A percentile compares a stretch with the other conserved stretches of the same genome.
These are phyloP conservation scores for Tipula confusa DNA, from an alignment of 2,888 invertebrate species.

Conservation along the genomic window DNA sequence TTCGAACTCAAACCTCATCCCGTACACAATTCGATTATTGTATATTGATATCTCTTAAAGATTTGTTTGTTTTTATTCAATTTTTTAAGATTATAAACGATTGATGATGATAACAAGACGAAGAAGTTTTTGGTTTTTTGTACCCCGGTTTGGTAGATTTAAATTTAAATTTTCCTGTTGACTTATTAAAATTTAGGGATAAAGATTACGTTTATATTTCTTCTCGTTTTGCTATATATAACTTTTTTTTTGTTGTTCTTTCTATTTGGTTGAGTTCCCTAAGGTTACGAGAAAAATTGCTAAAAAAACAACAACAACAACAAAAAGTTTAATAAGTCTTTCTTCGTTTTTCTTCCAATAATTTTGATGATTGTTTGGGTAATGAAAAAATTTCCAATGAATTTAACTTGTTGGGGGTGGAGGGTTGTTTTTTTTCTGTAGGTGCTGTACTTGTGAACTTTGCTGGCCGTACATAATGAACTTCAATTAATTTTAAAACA, in stretches of 20 bases:
- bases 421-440: not conserved
- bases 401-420: not conserved
- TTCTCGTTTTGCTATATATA: not conserved
- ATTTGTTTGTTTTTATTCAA: slow-evolving; percentile 20
- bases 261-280: not conserved
- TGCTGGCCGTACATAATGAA: not conserved
- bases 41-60: not conserved
- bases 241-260: not conserved
- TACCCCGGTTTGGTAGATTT: not conserved
- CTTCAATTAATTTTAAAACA: slow-evolving; percentile 3
- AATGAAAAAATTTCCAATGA: slow-evolving; percentile 9
- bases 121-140: not conserved
- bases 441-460: not conserved
- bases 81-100: slow-evolving; percentile 3
- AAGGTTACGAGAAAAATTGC: not conserved
- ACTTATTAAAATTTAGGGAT: not conserved
- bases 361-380: not conserved
- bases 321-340: slow-evolving; percentile 1
- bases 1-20: not conserved
- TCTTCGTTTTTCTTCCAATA: not conserved
- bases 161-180: slow-evolving; percentile 20
- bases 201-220: slow-evolving; percentile 3
- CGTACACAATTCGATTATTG: not conserved
- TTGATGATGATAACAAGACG: slow-evolving; percentile 12
- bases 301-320: not conserved